These are phyloP conservation scores for Epinotia brunnichana DNA, from an alignment of 2,888 invertebrate genomes.

Conservation along the genomic window DNA sequence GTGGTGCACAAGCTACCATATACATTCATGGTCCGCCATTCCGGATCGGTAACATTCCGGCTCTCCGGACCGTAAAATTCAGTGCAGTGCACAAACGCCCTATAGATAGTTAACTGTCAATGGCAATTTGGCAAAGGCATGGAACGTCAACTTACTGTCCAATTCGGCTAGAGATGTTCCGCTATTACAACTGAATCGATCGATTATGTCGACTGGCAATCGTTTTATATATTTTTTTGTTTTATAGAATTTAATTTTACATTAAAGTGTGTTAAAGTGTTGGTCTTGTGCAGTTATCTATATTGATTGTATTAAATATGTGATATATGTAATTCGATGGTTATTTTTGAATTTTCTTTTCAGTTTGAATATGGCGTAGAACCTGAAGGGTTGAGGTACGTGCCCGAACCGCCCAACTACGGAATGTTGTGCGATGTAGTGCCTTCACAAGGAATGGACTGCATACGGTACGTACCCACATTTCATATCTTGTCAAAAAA, in stretches of 20 bases:
- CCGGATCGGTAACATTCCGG: too few relatives aligned
- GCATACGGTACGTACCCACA: slow-evolving; percentile 76
- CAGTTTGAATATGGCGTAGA: slow-evolving; percentile 91
- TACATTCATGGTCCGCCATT: too few relatives aligned
- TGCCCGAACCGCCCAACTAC: slow-evolving; percentile 84
- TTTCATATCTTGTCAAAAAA: not conserved
- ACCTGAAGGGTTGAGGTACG: slow-evolving; percentile 89
- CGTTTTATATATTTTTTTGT: too few relatives aligned
- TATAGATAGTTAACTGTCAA: not conserved
- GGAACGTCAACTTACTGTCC: not conserved
- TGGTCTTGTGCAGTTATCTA: too few relatives aligned
- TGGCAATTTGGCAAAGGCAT: not conserved
- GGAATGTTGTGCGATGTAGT: slow-evolving; percentile 84
- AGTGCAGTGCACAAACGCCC: too few relatives aligned
- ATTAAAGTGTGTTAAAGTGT: too few relatives aligned
- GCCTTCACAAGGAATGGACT: slow-evolving; percentile 80
- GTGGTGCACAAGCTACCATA: too few relatives aligned
- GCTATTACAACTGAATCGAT: slow-evolving; percentile 14
- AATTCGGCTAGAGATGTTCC: slow-evolving; percentile 17
- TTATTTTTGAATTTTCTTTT: slow-evolving; percentile 45
- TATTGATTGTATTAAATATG: too few relatives aligned
- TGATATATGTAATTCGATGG: too few relatives aligned
- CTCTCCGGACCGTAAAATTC: too few relatives aligned
- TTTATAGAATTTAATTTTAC: not conserved
- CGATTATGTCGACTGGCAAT: slow-evolving; percentile 41